Conservation (phyloP, 2,888 invertebrate species). For the Ennomos fuscantarius region DNA sequence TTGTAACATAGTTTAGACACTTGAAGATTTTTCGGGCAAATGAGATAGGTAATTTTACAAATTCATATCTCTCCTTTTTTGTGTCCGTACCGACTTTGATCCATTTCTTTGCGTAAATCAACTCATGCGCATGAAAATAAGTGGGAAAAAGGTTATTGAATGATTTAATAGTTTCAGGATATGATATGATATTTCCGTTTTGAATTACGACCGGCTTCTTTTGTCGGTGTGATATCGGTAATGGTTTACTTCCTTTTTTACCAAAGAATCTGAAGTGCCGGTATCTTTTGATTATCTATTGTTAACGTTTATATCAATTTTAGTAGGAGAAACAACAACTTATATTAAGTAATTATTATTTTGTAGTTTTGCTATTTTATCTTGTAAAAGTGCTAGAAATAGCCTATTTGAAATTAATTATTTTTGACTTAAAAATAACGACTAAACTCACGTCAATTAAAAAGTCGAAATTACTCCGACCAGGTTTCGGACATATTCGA, state of each 20-base stretch:
- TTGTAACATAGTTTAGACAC: slow-evolving; percentile 2
- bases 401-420: too few relatives aligned
- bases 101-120: slow-evolving; percentile 65
- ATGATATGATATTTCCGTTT: slow-evolving; percentile 79
- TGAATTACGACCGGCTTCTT: slow-evolving; percentile 57
- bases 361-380: too few relatives aligned
- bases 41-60: slow-evolving; percentile 30
- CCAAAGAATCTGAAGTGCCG: slow-evolving; percentile 2
- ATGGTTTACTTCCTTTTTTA: slow-evolving; percentile 64
- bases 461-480: too few relatives aligned
- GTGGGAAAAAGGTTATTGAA: slow-evolving; percentile 60
- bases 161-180: slow-evolving; percentile 63
- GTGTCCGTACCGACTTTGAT: slow-evolving; percentile 54
- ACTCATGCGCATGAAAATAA: slow-evolving; percentile 67
- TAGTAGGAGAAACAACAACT: too few relatives aligned
- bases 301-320: not conserved
- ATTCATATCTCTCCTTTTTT: slow-evolving; percentile 43
- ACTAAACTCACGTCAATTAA: too few relatives aligned
- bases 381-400: too few relatives aligned
- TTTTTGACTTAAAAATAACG: too few relatives aligned
- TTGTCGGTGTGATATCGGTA: slow-evolving; percentile 43
- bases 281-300: slow-evolving; percentile 18
- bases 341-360: too few relatives aligned
- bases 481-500: too few relatives aligned
- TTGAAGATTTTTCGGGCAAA: slow-evolving; percentile 28